phyloP scores from a whole-genome alignment of 2,797 vertebrate species.

The Rousettus madagascariensis region DNA sequence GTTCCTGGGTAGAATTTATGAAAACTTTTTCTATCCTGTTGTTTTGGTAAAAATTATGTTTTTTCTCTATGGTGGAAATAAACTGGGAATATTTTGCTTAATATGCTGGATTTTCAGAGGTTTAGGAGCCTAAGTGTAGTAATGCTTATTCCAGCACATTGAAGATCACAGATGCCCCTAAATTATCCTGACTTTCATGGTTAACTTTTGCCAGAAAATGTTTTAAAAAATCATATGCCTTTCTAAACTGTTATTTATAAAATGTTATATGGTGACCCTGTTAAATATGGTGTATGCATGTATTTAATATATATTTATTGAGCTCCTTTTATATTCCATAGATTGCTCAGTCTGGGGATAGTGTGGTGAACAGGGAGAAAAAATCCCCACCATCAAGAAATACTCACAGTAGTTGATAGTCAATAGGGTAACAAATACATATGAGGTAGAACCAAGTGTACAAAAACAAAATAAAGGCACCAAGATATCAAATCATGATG shows the following conservation, averaged over 20 bases:
- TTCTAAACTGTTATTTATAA: not conserved
- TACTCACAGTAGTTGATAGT: not conserved
- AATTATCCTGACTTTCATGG: not conserved
- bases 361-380: not conserved
- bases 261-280: not conserved
- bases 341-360: not conserved
- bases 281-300: not conserved
- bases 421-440: not conserved
- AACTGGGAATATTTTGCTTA: not conserved
- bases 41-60: conserved; percentile 54
- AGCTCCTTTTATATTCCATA: not conserved
- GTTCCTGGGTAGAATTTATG: conserved; percentile 46
- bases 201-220: not conserved
- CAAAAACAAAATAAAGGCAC: not conserved
- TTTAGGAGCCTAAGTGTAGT: not conserved
- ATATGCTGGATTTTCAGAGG: not conserved
- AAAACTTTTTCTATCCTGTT: conserved; percentile 42
- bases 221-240: not conserved
- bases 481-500: not conserved
- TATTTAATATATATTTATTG: not conserved
- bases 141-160: not conserved
- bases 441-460: not conserved
- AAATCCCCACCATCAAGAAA: not conserved
- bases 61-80: not conserved
- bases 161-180: not conserved